Evolutionary conservation across 2,888 invertebrate genomes (phyloP).

Genomic region (Drosophila percnosoma): DNA sequence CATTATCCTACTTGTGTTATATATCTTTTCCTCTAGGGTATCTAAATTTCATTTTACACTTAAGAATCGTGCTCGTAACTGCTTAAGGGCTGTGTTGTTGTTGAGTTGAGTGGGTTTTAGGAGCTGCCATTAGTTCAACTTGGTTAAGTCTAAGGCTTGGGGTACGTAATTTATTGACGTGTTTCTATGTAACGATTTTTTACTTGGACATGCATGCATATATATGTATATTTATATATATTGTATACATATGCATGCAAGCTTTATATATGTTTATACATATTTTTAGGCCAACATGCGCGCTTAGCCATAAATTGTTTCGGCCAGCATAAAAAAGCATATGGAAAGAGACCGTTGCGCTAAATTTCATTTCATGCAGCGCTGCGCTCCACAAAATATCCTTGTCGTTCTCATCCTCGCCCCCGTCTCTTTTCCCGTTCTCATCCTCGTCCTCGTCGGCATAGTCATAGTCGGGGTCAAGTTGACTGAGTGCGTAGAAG

Average conservation of each 20-base stretch:
- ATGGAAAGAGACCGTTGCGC: slow-evolving; percentile 60
- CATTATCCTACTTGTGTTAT: background rate
- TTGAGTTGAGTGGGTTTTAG: slow-evolving; percentile 4
- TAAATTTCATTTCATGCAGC: slow-evolving; percentile 76
- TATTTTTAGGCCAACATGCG: slow-evolving; percentile 69
- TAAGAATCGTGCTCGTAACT: slow-evolving; percentile 1
- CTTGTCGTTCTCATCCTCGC: slow-evolving; percentile 19
- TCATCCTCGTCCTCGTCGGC: slow-evolving; percentile 15
- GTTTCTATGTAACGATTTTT: slow-evolving; percentile 65
- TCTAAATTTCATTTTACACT: slow-evolving; percentile 9
- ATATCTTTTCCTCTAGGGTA: slow-evolving; percentile 2
- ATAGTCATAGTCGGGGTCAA: slow-evolving; percentile 55
- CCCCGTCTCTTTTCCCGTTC: background rate
- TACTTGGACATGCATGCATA: slow-evolving; percentile 19
- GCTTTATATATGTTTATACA: slow-evolving; percentile 18
- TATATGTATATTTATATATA: background rate
- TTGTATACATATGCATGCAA: slow-evolving; percentile 17
- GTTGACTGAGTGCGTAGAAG: slow-evolving; percentile 65
- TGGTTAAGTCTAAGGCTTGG: slow-evolving; percentile 53
- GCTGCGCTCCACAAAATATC: slow-evolving; percentile 52
- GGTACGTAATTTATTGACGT: slow-evolving; percentile 72
- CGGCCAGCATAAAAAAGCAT: slow-evolving; percentile 47
- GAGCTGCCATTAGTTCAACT: slow-evolving; percentile 68
- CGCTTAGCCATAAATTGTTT: slow-evolving; percentile 76
- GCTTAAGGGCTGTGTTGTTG: slow-evolving; percentile 14